Base-by-base conservation (phyloP, 1,140 invertebrate species). In the Hyposmocoma kahamanoa region DNA sequence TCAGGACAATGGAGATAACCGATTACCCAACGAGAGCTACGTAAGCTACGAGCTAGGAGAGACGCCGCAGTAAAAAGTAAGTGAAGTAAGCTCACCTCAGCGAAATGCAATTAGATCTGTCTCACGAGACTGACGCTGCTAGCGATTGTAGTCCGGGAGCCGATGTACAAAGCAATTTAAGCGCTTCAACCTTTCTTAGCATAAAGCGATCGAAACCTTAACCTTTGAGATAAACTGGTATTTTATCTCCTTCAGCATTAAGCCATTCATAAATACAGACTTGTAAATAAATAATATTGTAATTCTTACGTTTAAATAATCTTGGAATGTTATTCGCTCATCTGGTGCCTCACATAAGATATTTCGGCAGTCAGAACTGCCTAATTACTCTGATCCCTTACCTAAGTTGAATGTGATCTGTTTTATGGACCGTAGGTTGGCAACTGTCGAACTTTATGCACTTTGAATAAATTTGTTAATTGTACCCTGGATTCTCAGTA, bases 31-130 rank as follows among this genome's bases (percentile, higher is more conserved):
- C 11, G 5, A 6, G 5, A 28, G 24, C 6, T 6, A 28, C 24
- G 5, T 11, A 28, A 28, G 6, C 24, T 6, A 11, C 6, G 5
- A 28, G 5, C 6, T 28, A 28, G 6, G 24, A 28, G 24, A 28
- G 24, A 11, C 24, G 24, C 11, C 6, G 57, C 63, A 62, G 62
- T 76, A 83, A 80, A 82, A 83, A 76, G 75, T 75, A 75, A 78
- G 61, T 65, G 68, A 68, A 69, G 59, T 62, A 39, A 34, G 70
- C 72, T 72, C 81, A 84, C 81, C 81, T 84, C 81, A 84, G 78
- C 76, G 58, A 75, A 84, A 84, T 77, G 70, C 81, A 82, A 84
- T 84, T 84, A 84, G 70, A 74, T 82, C 56, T 52, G 71, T 79
- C 78, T 81, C 76, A 44, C 50, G 81, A 82, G 80, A 78, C 68